A percentile compares a stretch with the other conserved stretches of the same genome.
phyloP scores from a whole-genome alignment of 2,888 invertebrate genomes.

The Hanleya hanleyi region DNA sequence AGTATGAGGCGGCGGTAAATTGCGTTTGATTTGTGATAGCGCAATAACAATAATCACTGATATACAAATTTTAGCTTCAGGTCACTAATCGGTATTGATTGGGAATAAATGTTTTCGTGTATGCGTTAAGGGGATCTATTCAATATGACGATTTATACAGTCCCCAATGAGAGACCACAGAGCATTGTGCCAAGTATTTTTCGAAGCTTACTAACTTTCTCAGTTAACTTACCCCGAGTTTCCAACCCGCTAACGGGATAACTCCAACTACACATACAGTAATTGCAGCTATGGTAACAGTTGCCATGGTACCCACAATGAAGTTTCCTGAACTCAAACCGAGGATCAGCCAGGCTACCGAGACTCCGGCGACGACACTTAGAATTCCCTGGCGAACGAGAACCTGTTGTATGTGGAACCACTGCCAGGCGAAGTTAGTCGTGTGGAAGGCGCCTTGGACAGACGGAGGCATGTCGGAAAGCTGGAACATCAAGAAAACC shows the following conservation, averaged over 20 bases:
- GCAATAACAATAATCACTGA: too few species aligned
- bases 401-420: slow-evolving; percentile 7
- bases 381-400: not conserved
- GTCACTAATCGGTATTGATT: too few species aligned
- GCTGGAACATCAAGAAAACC: not conserved
- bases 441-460: not conserved
- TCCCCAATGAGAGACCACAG: too few species aligned
- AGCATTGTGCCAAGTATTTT: too few species aligned
- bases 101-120: too few species aligned
- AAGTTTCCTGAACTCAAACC: slow-evolving; percentile 1
- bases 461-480: not conserved
- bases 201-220: too few species aligned
- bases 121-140: too few species aligned
- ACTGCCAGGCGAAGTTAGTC: slow-evolving; percentile 9
- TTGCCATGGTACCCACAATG: slow-evolving; percentile 14
- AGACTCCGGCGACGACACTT: not conserved
- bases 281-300: slow-evolving; percentile 1
- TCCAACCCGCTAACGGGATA: not conserved
- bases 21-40: too few species aligned
- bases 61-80: too few species aligned
- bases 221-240: slow-evolving; percentile 9
- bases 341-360: slow-evolving; percentile 8
- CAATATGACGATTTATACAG: too few species aligned
- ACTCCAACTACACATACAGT: slow-evolving; percentile 5
- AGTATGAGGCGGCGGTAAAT: too few species aligned